Percentiles rank a stretch among this genome's conserved stretches.
These are phyloP conservation scores for Drosophila watanabei DNA, from an alignment of 1,140 invertebrate genomes.

Conservation along the genomic window DNA sequence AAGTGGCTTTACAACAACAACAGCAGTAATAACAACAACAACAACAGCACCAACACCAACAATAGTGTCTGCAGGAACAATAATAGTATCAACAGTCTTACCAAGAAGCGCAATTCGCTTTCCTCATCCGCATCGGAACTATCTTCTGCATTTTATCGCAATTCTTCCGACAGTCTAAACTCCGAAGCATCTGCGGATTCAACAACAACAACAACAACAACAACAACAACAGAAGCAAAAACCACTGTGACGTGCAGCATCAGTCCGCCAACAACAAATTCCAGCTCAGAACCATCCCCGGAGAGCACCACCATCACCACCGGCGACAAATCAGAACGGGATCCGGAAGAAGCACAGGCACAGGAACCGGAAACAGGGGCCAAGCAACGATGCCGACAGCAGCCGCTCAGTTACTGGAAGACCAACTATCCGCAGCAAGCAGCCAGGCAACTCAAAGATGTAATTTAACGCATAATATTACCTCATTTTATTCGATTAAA, in stretches of 20 bases:
- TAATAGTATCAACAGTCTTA: neutral
- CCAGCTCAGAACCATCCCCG: neutral
- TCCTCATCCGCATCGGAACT: conserved; percentile 46
- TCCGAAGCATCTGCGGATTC: conserved; percentile 5
- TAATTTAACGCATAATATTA: conserved; percentile 9
- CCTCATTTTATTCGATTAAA: no score
- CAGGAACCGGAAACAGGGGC: conserved; percentile 11
- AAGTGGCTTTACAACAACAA: conserved; percentile 29
- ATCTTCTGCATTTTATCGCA: conserved; percentile 47
- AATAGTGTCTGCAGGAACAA: neutral
- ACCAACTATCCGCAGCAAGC: conserved; percentile 60
- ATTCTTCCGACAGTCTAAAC: conserved; percentile 37
- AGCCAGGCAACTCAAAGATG: conserved; percentile 63
- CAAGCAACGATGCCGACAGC: conserved; percentile 45
- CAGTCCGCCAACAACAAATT: neutral
- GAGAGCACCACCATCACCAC: neutral
- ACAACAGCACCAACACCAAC: neutral
- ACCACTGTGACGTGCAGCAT: neutral
- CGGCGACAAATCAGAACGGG: neutral
- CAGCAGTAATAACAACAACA: conserved; percentile 6
- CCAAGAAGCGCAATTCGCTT: conserved; percentile 54
- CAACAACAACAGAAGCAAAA: neutral
- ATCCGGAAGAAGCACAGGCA: neutral
- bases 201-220: neutral
- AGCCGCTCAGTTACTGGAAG: conserved; percentile 70